Conservation (phyloP, 2,888 invertebrate genomes). For the Caradrina kadenii region DNA sequence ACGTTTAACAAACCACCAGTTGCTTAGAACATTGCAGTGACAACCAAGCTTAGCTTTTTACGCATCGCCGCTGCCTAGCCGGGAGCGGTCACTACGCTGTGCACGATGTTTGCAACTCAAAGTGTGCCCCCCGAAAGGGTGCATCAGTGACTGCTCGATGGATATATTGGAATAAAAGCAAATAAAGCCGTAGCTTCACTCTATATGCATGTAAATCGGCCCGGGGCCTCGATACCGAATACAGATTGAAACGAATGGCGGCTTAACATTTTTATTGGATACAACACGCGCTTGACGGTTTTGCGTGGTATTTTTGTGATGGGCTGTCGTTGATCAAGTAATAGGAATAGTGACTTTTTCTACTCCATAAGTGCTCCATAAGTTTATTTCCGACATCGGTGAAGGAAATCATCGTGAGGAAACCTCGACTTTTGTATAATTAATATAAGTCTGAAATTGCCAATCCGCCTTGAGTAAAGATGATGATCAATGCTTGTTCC, state of each 20-base stretch:
- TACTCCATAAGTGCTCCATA: too few relatives aligned
- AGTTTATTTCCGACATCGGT: too few relatives aligned
- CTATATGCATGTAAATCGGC: conserved; percentile 87
- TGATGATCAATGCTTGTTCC: too few relatives aligned
- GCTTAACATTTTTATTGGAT: conserved; percentile 85
- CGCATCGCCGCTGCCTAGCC: conserved; percentile 32
- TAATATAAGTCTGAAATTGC: too few relatives aligned
- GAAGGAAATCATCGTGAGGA: too few relatives aligned
- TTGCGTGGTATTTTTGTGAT: conserved; percentile 49
- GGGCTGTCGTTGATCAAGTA: conserved; percentile 30
- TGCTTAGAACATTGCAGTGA: conserved; percentile 24
- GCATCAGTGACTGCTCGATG: conserved; percentile 65
- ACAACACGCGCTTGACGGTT: conserved; percentile 66
- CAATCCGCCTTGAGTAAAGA: too few relatives aligned
- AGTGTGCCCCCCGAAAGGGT: conserved; percentile 70
- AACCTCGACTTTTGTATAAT: too few relatives aligned
- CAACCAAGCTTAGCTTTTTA: conserved; percentile 33
- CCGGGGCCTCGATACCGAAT: conserved; percentile 77
- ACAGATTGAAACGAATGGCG: conserved; percentile 83
- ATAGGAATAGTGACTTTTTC: conserved; percentile 1
- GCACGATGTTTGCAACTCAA: conserved; percentile 70
- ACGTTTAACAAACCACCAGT: conserved; percentile 25
- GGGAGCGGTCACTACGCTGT: conserved; percentile 52
- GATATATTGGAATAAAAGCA: conserved; percentile 79
- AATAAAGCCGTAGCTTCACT: conserved; percentile 75